Evolutionary conservation across 1,140 invertebrate genomes (phyloP), one percentile per base, ranked within the genome.

Genomic region (Choristoneura fumiferana): DNA sequence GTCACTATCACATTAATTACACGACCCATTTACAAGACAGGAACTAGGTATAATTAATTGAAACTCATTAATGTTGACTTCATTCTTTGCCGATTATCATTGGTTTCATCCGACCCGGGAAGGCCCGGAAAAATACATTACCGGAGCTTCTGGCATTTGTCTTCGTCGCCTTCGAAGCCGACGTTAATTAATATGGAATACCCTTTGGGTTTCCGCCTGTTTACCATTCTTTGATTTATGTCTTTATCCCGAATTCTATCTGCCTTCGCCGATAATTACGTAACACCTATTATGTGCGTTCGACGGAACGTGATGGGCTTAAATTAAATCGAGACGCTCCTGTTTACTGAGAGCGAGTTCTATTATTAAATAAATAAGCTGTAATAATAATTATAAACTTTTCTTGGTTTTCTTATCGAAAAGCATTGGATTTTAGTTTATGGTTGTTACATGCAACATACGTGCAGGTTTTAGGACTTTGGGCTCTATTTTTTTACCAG

Each of bases 151-250:
- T 61, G 74, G 71, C 78, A 87, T 88, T 88, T 81, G 78, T 88
- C 85, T 88, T 87, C 85, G 85, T 88, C 85, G 81, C 71, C 73
- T 79, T 74, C 73, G 67, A 43, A 63, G 58, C 70, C 70, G 78
- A 81, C 83, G 67, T 84, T 88, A 88, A 88, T 88, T 88, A 87
- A 88, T 88, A 88, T 85, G 78, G 83, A 88, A 85, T 83, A 86
- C 83, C 84, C 85, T 85, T 88, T 85, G 76, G 79, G 76, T 73
- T 77, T 67, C 63, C 65, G 67, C 53, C 71, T 79, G 71, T 78
- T 83, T 81, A 79, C 76, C 70, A 78, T 81, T 82, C 73, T 71
- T 82, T 78, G 79, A 85, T 75, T 81, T 78, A 85, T 82, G 76
- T 83, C 82, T 84, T 74, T 78, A 80, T 82, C 78, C 65, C 55